Evolutionary conservation across 1,140 invertebrate genomes (phyloP), one percentile per base, ranked within the genome.

Genomic region (Procambarus clarkii): DNA sequence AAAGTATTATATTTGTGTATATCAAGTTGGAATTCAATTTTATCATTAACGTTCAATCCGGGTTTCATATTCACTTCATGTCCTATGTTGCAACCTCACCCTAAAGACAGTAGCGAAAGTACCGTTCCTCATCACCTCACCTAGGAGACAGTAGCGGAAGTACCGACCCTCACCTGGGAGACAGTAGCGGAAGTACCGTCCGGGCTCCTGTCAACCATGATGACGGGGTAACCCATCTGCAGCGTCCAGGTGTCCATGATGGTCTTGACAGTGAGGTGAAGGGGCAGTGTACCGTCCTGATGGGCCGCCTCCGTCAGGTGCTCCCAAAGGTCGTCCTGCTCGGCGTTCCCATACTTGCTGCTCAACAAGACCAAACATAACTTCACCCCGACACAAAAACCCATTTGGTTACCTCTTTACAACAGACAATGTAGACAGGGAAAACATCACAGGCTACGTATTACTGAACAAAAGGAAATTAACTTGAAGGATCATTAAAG

Each of bases 181-280:
- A 91, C 86, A 58, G 74, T 48, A 46, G 84, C 86, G 11, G 86
- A 76, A 8, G 74, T 85, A 50, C 78, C 88, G 24, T 82, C 79
- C 15, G n/a, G 18, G 50, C 78, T 86, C 76, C 90, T 81, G 21
- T 77, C 78, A 48, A 91, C 86, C 74, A 13, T 87, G 64, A 85
- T 87, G 82, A 82, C 81, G 34, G 87, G 87, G 64, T 89, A 89
- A 8, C 87, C 87, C 87, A 89, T 89, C 87, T 89, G 87, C 79
- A 89, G 80, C 79, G 87, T 89, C 87, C 87, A 89, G 60, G 78
- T 89, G 87, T 89, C 87, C 87, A 89, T 89, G 80, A 89, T 76
- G 79, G 48, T 83, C 87, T 89, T 89, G 46, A 89, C 87, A 21
- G 79, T 89, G 79, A 89, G 46, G 46, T 82, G 45, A 7, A 7